phyloP scores from a whole-genome alignment of 1,140 invertebrate species.

The Berghia stephanieae region DNA sequence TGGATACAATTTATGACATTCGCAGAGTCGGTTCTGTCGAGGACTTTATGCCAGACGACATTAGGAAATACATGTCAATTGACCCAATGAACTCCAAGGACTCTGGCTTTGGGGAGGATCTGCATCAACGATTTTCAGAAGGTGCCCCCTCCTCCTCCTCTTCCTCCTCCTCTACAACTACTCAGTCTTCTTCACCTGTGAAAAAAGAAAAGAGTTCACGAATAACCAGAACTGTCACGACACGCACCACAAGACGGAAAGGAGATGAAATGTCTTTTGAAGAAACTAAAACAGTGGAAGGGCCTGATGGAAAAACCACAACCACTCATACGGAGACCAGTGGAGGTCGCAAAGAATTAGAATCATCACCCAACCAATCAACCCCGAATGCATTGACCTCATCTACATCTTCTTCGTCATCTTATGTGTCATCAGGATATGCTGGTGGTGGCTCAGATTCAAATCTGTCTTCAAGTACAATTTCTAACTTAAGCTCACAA shows the following conservation, averaged over 20 bases:
- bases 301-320: slow-evolving; percentile 29
- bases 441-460: not conserved
- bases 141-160: not conserved
- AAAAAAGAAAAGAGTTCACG: not conserved
- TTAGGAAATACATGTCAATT: slow-evolving; percentile 38
- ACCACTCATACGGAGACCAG: slow-evolving; percentile 25
- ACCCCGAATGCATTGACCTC: not conserved
- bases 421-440: not conserved
- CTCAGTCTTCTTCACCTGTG: too few species aligned
- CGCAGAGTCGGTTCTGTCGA: slow-evolving; percentile 35
- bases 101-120: slow-evolving; percentile 31
- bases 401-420: not conserved
- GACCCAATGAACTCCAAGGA: slow-evolving; percentile 28
- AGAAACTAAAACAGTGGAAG: slow-evolving; percentile 32
- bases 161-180: not conserved
- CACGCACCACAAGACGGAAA: not conserved
- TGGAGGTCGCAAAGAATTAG: not conserved
- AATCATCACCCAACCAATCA: not conserved
- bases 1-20: slow-evolving; percentile 26
- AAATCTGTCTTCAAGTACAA: not conserved
- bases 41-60: slow-evolving; percentile 41
- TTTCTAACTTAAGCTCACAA: not conserved
- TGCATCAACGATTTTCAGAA: slow-evolving; percentile 18
- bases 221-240: slow-evolving; percentile 32
- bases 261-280: slow-evolving; percentile 10